phyloP scores from a whole-genome alignment of 2,797 vertebrate genomes.

The Alcedo atthis region DNA sequence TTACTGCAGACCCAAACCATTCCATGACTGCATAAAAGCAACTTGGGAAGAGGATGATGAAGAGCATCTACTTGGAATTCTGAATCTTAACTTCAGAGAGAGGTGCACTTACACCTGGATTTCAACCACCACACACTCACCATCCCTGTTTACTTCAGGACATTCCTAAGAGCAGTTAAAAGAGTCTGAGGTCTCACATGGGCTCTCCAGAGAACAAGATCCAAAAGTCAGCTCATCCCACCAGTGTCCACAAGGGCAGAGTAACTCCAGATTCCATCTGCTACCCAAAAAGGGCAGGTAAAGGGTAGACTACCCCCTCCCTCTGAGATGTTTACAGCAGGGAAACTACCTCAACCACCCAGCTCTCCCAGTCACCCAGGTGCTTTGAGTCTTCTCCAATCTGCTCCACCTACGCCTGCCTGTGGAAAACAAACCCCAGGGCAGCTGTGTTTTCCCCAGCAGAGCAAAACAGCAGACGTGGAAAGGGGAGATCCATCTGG shows the following conservation, averaged over 20 bases:
- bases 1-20: not conserved
- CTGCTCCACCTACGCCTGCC: not conserved
- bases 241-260: not conserved
- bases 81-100: not conserved
- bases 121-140: not conserved
- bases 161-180: not conserved
- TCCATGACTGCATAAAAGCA: not conserved
- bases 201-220: not conserved
- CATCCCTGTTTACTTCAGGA: rapidly evolving
- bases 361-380: not conserved
- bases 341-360: not conserved
- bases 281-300: not conserved
- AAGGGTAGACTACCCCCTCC: not conserved
- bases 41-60: not conserved
- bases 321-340: not conserved
- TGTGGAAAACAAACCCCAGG: not conserved
- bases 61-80: rapidly evolving
- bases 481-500: conserved; percentile 2
- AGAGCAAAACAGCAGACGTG: not conserved
- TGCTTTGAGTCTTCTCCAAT: not conserved
- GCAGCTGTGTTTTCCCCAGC: conserved; percentile 2
- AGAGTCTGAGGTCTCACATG: not conserved
- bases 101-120: not conserved
- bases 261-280: not conserved
- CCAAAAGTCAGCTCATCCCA: not conserved